phyloP scores from a whole-genome alignment of 92 coral and sea anemone genomes.

The Pocillopora grandis region DNA sequence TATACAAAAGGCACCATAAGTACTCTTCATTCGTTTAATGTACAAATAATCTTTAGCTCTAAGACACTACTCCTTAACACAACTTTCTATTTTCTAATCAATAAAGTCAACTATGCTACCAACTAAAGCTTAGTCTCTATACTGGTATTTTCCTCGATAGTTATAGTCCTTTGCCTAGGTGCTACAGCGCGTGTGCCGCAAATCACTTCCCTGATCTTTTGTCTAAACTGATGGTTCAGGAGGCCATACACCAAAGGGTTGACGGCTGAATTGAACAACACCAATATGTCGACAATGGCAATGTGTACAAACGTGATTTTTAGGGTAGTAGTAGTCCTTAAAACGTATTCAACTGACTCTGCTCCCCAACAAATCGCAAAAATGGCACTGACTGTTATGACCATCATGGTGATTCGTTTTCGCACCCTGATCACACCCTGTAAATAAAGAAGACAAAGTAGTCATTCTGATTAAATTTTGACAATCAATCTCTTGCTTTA shows the following conservation, averaged over 20 bases:
- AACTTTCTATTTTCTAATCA: too few relatives aligned
- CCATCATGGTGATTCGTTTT: slow-evolving; percentile 33
- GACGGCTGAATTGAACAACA: background rate
- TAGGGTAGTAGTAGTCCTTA: background rate
- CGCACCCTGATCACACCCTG: slow-evolving; percentile 29
- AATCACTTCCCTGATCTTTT: background rate
- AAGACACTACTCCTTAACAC: too few relatives aligned
- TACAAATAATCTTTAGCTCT: too few relatives aligned
- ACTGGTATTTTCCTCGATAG: too few relatives aligned
- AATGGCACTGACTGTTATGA: slow-evolving; percentile 7
- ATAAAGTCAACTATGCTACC: too few relatives aligned
- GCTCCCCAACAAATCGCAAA: slow-evolving; percentile 28
- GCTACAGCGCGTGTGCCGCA: background rate
- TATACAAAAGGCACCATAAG: too few relatives aligned
- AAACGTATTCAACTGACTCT: background rate
- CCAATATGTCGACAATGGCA: background rate
- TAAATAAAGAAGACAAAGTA: background rate
- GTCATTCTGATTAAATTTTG: too few relatives aligned
- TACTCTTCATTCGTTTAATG: too few relatives aligned
- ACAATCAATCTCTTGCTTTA: too few relatives aligned
- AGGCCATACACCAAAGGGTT: background rate
- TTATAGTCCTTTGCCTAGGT: too few relatives aligned
- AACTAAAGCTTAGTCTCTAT: too few relatives aligned
- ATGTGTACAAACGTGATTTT: background rate
- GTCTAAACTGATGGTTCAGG: background rate